A percentile compares a stretch with the other conserved stretches of the same genome.
phyloP scores from a whole-genome alignment of 2,797 vertebrate species.

The Bryconaethiops microstoma region DNA sequence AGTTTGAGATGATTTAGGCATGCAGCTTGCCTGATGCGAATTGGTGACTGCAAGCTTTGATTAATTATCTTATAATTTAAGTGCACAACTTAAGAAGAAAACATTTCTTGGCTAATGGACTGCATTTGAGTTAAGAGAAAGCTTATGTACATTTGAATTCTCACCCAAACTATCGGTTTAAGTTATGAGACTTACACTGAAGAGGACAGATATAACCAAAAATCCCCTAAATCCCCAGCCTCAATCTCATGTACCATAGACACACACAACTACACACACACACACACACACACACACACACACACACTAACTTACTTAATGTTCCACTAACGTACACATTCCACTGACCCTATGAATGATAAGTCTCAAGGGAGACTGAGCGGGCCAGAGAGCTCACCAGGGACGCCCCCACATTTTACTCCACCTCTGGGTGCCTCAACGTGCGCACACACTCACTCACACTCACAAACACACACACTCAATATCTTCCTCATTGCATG shows the following conservation, averaged over 20 bases:
- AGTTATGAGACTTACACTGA: background rate
- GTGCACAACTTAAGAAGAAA: background rate
- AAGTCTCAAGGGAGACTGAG: slow-evolving; percentile 41
- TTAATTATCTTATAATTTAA: no score
- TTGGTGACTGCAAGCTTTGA: no score
- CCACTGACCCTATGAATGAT: slow-evolving; percentile 56
- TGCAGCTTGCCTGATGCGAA: no score
- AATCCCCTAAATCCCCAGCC: slow-evolving; percentile 52
- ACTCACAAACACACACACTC: background rate
- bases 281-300: slow-evolving; percentile 12
- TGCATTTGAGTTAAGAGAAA: background rate
- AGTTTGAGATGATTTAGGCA: no score
- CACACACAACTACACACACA: slow-evolving; percentile 35
- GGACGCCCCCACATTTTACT: slow-evolving; percentile 66
- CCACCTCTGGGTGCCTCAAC: slow-evolving; percentile 42
- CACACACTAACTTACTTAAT: slow-evolving; percentile 18
- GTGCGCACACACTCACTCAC: background rate
- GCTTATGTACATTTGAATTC: background rate
- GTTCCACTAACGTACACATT: slow-evolving; percentile 44
- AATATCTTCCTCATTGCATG: background rate
- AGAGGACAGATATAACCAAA: slow-evolving; percentile 32
- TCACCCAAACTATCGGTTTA: background rate
- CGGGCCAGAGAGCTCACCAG: slow-evolving; percentile 62
- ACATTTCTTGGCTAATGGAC: background rate
- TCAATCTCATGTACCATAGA: slow-evolving; percentile 6